phyloP scores from a whole-genome alignment of 2,888 invertebrate genomes.

The Galerucella nymphaeae region DNA sequence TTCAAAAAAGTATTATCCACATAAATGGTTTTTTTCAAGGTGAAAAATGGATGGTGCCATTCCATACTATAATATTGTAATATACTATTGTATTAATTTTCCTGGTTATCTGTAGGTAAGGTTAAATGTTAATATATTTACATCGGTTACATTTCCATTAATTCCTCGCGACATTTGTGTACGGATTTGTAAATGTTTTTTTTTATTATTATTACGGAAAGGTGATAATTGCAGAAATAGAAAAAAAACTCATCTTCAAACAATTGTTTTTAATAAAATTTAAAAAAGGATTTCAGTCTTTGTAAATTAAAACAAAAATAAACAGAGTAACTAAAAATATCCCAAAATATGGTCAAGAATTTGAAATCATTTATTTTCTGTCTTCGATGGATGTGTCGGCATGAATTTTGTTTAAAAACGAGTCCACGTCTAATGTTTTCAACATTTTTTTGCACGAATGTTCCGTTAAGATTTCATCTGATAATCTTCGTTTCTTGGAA shows the following conservation, averaged over 20 bases:
- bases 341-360: not conserved
- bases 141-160: no score
- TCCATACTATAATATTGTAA: no score
- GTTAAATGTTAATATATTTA: no score
- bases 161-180: no score
- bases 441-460: conserved; percentile 53
- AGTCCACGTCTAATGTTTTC: conserved; percentile 55
- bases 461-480: conserved; percentile 41
- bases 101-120: no score
- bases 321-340: not conserved
- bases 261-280: not conserved
- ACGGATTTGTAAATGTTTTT: no score
- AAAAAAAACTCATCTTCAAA: not conserved
- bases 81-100: no score
- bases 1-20: no score
- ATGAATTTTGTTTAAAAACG: conserved; percentile 57
- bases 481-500: conserved; percentile 50
- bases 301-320: not conserved
- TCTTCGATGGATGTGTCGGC: conserved; percentile 23
- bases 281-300: not conserved
- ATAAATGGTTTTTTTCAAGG: no score
- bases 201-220: no score
- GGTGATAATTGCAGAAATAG: not conserved
- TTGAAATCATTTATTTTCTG: conserved; percentile 12
- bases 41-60: no score